phyloP scores from a whole-genome alignment of 2,888 invertebrate species.

The Hyposoter didymator region DNA sequence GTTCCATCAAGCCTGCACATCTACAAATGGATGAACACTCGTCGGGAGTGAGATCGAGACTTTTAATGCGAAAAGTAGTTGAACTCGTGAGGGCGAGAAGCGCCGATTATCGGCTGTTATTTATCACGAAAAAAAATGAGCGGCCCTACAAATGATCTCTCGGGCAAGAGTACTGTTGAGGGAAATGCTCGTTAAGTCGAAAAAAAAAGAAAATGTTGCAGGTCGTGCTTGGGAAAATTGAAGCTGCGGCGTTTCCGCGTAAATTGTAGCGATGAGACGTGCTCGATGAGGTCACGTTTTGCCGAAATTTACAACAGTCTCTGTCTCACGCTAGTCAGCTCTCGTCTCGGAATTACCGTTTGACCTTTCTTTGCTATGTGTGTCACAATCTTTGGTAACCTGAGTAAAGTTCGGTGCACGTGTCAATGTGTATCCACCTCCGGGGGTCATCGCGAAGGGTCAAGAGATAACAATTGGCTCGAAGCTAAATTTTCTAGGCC shows the following conservation, averaged over 20 bases:
- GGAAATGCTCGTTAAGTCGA: conserved; percentile 2
- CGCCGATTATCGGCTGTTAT: conserved; percentile 18
- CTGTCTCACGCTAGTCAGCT: not conserved
- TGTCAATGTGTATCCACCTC: not conserved
- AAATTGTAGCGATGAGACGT: not conserved
- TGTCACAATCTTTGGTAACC: not conserved
- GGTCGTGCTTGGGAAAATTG: not conserved
- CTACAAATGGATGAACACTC: conserved; percentile 39
- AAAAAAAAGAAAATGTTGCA: not conserved
- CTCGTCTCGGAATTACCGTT: not conserved
- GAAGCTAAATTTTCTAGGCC: not conserved
- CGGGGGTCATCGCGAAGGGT: not conserved
- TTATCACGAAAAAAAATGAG: conserved; percentile 12
- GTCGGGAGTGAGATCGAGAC: conserved; percentile 21
- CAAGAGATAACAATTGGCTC: not conserved
- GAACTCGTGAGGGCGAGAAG: conserved; percentile 17
- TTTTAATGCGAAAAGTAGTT: conserved; percentile 4
- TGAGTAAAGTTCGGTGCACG: not conserved
- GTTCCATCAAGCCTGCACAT: conserved; percentile 53
- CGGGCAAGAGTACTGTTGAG: not conserved
- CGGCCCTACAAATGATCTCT: not conserved
- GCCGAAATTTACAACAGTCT: not conserved
- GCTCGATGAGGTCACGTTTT: not conserved
- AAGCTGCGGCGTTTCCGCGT: not conserved
- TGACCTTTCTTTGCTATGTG: not conserved